Evolutionary conservation across 2,113 vertebrate genomes (phyloP).

Genomic region (Rhinoderma darwinii): DNA sequence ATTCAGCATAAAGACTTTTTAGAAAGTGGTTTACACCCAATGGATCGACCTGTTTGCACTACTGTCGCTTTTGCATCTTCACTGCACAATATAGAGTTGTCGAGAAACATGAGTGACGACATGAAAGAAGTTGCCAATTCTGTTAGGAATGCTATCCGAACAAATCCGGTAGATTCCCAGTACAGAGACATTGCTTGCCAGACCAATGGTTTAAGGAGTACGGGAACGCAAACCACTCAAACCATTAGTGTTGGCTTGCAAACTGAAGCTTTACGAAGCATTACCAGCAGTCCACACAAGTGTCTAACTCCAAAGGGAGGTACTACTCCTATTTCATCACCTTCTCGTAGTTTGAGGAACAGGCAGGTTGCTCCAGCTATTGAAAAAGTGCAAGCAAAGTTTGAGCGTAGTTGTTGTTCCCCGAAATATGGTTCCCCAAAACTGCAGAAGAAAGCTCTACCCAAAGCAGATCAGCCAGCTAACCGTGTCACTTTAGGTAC

Average conservation of each 20-base stretch:
- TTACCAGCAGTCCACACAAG: slow-evolving; percentile 95
- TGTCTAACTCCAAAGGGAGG: slow-evolving; percentile 93
- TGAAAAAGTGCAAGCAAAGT: slow-evolving; percentile 90
- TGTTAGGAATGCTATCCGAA: slow-evolving; percentile 83
- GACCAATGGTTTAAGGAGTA: slow-evolving; percentile 86
- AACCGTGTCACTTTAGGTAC: slow-evolving; percentile 75
- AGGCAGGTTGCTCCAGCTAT: slow-evolving; percentile 89
- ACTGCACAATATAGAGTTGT: slow-evolving; percentile 84
- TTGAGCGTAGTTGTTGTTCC: slow-evolving; percentile 95
- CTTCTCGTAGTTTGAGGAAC: slow-evolving; percentile 87
- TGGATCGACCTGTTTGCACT: slow-evolving; percentile 79
- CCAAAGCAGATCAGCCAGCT: slow-evolving; percentile 75
- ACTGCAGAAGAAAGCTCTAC: slow-evolving; percentile 84
- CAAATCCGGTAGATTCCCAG: slow-evolving; percentile 70
- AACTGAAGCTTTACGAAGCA: slow-evolving; percentile 85
- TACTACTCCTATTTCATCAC: slow-evolving; percentile 88
- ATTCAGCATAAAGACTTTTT: slow-evolving; percentile 78
- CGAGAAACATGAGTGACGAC: slow-evolving; percentile 94
- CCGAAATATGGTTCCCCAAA: slow-evolving; percentile 97
- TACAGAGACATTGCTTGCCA: slow-evolving; percentile 89
- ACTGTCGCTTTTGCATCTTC: slow-evolving; percentile 85
- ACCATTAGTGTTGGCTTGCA: slow-evolving; percentile 92
- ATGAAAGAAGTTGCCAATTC: slow-evolving; percentile 98
- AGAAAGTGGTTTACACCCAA: slow-evolving; percentile 71
- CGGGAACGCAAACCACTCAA: slow-evolving; percentile 90